phyloP scores from a whole-genome alignment of 2,113 vertebrate genomes.

The Pampusana beccarii region DNA sequence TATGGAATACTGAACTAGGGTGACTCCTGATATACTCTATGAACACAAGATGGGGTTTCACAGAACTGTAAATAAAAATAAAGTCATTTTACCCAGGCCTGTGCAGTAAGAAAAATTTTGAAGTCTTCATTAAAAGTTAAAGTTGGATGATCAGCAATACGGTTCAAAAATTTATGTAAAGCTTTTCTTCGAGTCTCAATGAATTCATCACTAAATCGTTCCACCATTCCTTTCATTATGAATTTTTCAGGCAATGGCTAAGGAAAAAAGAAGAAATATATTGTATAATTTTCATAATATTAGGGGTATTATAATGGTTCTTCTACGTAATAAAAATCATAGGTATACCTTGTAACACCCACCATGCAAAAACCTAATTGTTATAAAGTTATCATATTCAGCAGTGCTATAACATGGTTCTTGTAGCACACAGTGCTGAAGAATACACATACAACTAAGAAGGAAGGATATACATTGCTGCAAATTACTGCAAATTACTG shows the following conservation, averaged over 20 bases:
- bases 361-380: neutral
- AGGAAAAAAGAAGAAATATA: neutral
- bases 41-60: neutral
- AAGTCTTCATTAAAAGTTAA: slow-evolving; percentile 91
- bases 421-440: neutral
- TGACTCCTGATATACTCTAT: neutral
- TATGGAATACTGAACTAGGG: neutral
- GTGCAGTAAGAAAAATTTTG: slow-evolving; percentile 91
- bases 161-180: slow-evolving; percentile 90
- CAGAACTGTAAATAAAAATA: neutral
- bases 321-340: neutral
- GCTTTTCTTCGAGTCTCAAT: slow-evolving; percentile 92
- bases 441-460: neutral
- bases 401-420: neutral
- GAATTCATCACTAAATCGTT: slow-evolving; percentile 93
- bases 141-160: slow-evolving; percentile 90
- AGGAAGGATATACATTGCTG: neutral
- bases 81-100: slow-evolving; percentile 80
- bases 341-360: neutral
- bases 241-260: slow-evolving; percentile 97
- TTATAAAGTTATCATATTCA: neutral
- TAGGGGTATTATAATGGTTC: neutral
- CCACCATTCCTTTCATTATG: slow-evolving; percentile 95
- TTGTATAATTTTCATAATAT: neutral
- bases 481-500: neutral